Base-by-base conservation (phyloP, 2,113 vertebrate species). In the Mionectes macconnelli region DNA sequence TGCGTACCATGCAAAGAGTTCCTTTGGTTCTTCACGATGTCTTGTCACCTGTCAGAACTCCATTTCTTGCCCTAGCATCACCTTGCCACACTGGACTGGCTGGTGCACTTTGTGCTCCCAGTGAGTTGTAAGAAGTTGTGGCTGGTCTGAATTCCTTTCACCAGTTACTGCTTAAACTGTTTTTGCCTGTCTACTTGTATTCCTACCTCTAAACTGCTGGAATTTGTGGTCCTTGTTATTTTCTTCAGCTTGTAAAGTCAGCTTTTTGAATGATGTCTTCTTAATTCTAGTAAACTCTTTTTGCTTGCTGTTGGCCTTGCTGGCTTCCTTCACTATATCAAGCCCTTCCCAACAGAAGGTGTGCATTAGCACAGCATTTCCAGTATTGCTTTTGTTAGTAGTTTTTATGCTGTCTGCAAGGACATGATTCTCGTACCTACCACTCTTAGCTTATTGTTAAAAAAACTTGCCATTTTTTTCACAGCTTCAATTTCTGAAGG, bases 281-380 rank as follows among this genome's bases (percentile, higher is more conserved):
- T 63, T 77, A 69, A 75, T 81, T 75, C 42, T 40, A 37, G 12
- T 78, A 33, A 75, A 66, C 28, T 83, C 22, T 81, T 64, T 44
- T 21, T 40, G 19, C 59, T 80, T 88, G 42, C 62, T n/a, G 12
- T 82, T 87, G 78, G 23, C 74, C 64, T 45, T n/a, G 7, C 23
- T 78, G 47, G 2, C 35, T 60, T 82, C 33, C 63, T 86, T 75
- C 14, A 27, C 12, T 72, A 22, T 57, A 21, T 84, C 31, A 52
- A 56, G 14, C 27, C 18, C 25, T 84, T 87, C n/a, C 39, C 37
- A 40, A 8, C 2, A 69, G 40, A 68, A 81, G 14, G 5, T 53
- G 4, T 33, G 22, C 4, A 2, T 80, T 91, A 77, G 13, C n/a
- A 39, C 7, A 3, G 9, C 0, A 0, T 56, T 78, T 83, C n/a